Percentiles rank a stretch among this genome's conserved stretches.
Conservation (phyloP, 2,888 invertebrate species). For the Cancer borealis region DNA sequence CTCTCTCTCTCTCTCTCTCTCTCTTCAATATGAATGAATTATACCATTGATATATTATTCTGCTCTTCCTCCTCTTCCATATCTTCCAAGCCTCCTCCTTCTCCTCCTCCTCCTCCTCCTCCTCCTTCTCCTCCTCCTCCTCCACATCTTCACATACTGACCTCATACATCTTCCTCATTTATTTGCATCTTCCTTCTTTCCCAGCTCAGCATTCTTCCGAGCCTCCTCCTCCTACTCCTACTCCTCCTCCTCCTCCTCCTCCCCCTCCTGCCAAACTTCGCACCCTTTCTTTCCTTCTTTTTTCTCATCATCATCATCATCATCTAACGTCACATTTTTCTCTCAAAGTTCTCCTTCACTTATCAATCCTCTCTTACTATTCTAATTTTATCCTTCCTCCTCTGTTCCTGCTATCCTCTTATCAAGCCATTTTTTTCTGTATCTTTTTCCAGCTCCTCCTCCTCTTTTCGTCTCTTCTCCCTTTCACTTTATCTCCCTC, state of each 20-base stretch:
- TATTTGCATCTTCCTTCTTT: slow-evolving; percentile 37
- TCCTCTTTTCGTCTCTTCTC: background rate
- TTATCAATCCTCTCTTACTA: slow-evolving; percentile 1
- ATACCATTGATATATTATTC: background rate
- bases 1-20: background rate
- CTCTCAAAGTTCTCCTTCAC: background rate
- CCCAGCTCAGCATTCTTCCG: background rate
- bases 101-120: background rate
- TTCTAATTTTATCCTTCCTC: background rate
- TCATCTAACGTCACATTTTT: background rate
- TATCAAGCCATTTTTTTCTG: background rate
- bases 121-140: background rate
- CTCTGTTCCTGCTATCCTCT: background rate
- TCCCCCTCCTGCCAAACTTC: background rate
- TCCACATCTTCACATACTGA: background rate
- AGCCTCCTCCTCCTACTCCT: background rate
- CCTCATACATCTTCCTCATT: slow-evolving; percentile 36
- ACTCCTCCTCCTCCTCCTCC: background rate
- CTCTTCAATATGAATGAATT: background rate
- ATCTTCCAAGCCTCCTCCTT: background rate
- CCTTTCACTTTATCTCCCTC: background rate
- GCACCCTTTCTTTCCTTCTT: background rate
- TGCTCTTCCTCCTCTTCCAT: background rate
- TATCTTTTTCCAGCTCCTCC: background rate
- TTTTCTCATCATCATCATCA: background rate